A percentile compares a stretch with the other conserved stretches of the same genome.
These are phyloP conservation scores for Ursus arctos DNA, from an alignment of 2,113 vertebrate genomes.

Conservation along the genomic window DNA sequence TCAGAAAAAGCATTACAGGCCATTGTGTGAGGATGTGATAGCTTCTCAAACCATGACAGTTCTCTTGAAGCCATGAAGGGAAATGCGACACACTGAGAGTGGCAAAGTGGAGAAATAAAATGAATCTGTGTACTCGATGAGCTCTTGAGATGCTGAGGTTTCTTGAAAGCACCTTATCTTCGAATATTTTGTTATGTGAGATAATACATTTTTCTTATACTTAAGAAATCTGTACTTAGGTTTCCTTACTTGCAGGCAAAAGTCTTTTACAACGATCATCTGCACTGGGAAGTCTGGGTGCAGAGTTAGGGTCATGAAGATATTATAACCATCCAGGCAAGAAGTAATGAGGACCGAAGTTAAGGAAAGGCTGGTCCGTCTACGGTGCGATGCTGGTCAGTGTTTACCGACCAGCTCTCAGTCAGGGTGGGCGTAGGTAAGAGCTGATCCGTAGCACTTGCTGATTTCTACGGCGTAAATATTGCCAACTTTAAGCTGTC, in stretches of 20 bases:
- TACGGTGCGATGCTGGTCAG: background rate
- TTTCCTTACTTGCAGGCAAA: background rate
- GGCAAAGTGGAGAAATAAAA: background rate
- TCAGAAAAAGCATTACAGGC: background rate
- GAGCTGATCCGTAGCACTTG: background rate
- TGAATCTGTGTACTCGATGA: background rate
- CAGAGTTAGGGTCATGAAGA: background rate
- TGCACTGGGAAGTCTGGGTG: background rate
- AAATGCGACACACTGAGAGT: background rate
- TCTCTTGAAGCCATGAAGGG: background rate
- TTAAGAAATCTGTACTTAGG: conserved; percentile 9
- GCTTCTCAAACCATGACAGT: background rate
- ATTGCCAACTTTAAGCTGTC: conserved; percentile 10
- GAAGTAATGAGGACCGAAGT: background rate
- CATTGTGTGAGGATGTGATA: background rate
- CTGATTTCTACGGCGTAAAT: background rate
- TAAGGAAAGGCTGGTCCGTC: background rate
- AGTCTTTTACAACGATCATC: background rate
- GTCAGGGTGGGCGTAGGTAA: background rate
- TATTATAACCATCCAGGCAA: background rate
- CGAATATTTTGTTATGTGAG: background rate
- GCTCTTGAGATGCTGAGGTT: background rate
- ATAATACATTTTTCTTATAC: background rate
- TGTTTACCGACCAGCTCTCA: background rate
- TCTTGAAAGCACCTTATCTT: conserved; percentile 10